Evolutionary conservation across 2,888 invertebrate genomes (phyloP), one percentile per base, ranked within the genome.

Genomic region (Eristalis tenax): DNA sequence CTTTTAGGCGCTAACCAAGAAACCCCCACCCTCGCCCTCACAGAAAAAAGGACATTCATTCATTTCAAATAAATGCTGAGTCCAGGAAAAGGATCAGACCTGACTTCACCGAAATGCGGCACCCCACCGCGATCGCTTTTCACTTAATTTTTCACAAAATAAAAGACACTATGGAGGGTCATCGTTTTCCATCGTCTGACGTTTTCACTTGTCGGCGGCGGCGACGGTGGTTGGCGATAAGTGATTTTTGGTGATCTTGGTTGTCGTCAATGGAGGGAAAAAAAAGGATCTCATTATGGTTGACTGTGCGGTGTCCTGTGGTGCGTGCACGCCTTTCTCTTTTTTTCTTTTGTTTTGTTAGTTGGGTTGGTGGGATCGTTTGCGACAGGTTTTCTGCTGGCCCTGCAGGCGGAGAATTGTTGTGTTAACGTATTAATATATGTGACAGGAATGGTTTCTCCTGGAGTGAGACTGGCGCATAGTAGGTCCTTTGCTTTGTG

Each of bases 341-440:
- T 35, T 69, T 43, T 63, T 28, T 4, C n/a, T 28, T n/a, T 13
- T 8, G 64, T 71, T 66, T 40, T 40, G 43, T 61, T 66, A 28
- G 50, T 0, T 8, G n/a, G 18, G 18, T n/a, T 50, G 50, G 50
- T n/a, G 50, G n/a, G 80, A 77, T 87, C 83, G 73, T 65, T 38
- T 77, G 64, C 63, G 10, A 23, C 15, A 11, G 22, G 15, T 56
- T 57, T 61, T 63, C 18, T 64, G 56, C 35, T 63, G 23, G 32
- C 26, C 4, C 26, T 15, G 23, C 26, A 26, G 15, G 63, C 13
- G 64, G 61, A 59, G 61, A 59, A 86, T 86, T 83, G 78, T 78
- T 64, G 87, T 80, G 87, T 83, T 87, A 83, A 87, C 79, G 83
- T 83, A 83, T 83, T 86, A 83, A 86, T 86, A 83, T 86, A 87